Evolutionary conservation across 2,888 invertebrate genomes (phyloP), one percentile per base, ranked within the genome.

Genomic region (Apamea crenata): DNA sequence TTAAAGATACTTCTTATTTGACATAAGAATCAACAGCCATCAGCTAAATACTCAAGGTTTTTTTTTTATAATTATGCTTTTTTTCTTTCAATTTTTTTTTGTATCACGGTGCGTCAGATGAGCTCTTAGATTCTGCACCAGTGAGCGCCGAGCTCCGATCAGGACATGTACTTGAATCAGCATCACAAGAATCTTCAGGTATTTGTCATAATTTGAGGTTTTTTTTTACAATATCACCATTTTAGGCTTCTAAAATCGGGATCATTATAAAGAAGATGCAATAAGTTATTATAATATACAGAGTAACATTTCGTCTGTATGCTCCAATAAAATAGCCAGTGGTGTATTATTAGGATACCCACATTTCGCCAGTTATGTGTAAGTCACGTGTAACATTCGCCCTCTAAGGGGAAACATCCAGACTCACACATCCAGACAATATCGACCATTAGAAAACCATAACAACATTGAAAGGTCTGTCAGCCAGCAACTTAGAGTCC

Each of bases 181-280:
- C 75, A n/a, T 83, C 86, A 65, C 74, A 72, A 59, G 85, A 85
- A 77, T 74, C 83, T 66, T 80, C 85, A 85, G 85, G 85, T 85
- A 86, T 72, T 61, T 66, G 18, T 7, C 25, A 50, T 16, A 0
- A 69, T 59, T 47, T 14, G n/a, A 36, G 29, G n/a, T 29, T 7
- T 63, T 66, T 3, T 69, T 61, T 25, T 21, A 61, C 29, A 21
- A 65, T 21, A 12, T 25, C 36, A 65, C 12, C 25, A 65, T 36
- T 12, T 36, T 25, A 10, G 21, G 1, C 14, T 74, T 21, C 50
- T 25, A 25, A 21, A 74, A 32, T n/a, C 4, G 0, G 3, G 66
- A n/a, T 8, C 29, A n/a, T 21, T 4, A 2, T 16, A 25, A 8
- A 16, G 16, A 44, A 44, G 5, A 65, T 36, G 12, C n/a, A 70